Conservation (phyloP, 2,797 vertebrate species). For the Cynodonichthys magdalenae region DNA sequence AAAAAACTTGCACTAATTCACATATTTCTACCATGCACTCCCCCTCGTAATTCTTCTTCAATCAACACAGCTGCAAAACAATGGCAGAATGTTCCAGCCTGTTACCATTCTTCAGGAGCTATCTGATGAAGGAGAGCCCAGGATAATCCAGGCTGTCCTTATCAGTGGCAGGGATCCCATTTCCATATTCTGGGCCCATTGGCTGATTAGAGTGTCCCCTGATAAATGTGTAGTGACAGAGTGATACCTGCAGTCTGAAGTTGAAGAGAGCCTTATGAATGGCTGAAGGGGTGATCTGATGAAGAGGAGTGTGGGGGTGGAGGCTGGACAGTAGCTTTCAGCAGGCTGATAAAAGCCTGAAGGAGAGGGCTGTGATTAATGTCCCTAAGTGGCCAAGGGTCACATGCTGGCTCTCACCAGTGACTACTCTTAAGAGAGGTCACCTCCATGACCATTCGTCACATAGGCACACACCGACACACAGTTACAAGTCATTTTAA, state of each 20-base stretch:
- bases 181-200: slow-evolving; percentile 95
- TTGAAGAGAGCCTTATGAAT: slow-evolving; percentile 88
- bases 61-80: slow-evolving; percentile 77
- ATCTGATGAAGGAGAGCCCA: slow-evolving; percentile 90
- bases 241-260: slow-evolving; percentile 90
- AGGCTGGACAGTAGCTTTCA: slow-evolving; percentile 92
- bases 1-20: slow-evolving; percentile 31
- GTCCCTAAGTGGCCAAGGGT: slow-evolving; percentile 93
- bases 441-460: slow-evolving; percentile 86
- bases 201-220: slow-evolving; percentile 89
- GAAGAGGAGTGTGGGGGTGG: slow-evolving; percentile 52
- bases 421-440: slow-evolving; percentile 91
- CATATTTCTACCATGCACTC: slow-evolving; percentile 25
- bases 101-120: slow-evolving; percentile 79
- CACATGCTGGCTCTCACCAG: slow-evolving; percentile 82
- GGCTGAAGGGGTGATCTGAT: slow-evolving; percentile 65
- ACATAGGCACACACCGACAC: slow-evolving; percentile 58
- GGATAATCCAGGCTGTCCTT: slow-evolving; percentile 91
- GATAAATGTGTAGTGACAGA: slow-evolving; percentile 96
- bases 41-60: slow-evolving; percentile 56
- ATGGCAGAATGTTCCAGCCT: slow-evolving; percentile 79
- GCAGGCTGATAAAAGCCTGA: slow-evolving; percentile 84
- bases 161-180: slow-evolving; percentile 95
- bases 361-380: slow-evolving; percentile 92
- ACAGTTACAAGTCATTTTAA: slow-evolving; percentile 37